These are phyloP conservation scores for Cheilosia impressa DNA, from an alignment of 2,888 invertebrate genomes.

Conservation along the genomic window DNA sequence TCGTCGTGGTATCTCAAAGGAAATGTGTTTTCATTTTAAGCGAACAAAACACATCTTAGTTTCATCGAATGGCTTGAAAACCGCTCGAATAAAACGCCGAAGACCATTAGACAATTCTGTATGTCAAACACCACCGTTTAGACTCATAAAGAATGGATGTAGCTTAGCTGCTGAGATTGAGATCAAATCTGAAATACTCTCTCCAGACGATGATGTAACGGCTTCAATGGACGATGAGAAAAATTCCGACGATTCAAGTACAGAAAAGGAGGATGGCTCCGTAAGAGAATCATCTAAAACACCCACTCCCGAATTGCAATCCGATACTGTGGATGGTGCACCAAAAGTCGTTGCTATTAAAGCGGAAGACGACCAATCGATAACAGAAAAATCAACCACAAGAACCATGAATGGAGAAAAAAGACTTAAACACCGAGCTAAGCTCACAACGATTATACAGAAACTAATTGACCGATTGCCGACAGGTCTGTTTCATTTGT, in stretches of 20 bases:
- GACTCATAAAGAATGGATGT: conserved; percentile 67
- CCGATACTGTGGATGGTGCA: conserved; percentile 56
- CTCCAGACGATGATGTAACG: conserved; percentile 41
- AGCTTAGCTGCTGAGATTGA: conserved; percentile 62
- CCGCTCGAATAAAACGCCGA: conserved; percentile 85
- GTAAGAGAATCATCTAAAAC: conserved; percentile 60
- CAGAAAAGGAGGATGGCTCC: conserved; percentile 54
- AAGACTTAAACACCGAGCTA: conserved; percentile 82
- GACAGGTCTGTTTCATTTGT: conserved; percentile 79
- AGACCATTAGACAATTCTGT: conserved; percentile 86
- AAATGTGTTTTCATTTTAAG: conserved; percentile 87
- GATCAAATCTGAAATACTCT: conserved; percentile 47
- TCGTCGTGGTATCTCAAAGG: conserved; percentile 89
- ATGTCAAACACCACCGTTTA: conserved; percentile 76
- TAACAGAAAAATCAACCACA: conserved; percentile 45
- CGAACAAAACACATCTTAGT: conserved; percentile 79
- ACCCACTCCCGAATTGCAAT: conserved; percentile 57
- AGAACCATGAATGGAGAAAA: conserved; percentile 77
- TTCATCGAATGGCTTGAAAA: conserved; percentile 77
- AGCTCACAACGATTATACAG: conserved; percentile 82
- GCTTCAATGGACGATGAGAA: conserved; percentile 65
- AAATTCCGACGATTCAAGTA: conserved; percentile 62
- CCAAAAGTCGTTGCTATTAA: conserved; percentile 28
- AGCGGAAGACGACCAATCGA: conserved; percentile 53
- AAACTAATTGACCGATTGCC: conserved; percentile 82